Evolutionary conservation across 2,888 invertebrate genomes (phyloP).

Genomic region (Limnephilus lunatus): DNA sequence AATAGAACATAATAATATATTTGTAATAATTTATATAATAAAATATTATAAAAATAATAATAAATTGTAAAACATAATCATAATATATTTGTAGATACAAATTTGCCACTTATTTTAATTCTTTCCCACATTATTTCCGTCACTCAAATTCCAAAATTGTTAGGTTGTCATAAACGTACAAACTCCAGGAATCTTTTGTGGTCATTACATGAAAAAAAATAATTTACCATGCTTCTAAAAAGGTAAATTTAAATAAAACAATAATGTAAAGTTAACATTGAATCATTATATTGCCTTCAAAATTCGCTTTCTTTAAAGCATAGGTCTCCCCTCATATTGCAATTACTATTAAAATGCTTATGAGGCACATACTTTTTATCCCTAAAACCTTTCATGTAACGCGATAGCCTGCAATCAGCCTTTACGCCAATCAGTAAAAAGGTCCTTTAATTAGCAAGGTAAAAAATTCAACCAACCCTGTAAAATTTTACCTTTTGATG

Average conservation of each 20-base stretch:
- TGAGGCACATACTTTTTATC: conserved; percentile 2
- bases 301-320: not conserved
- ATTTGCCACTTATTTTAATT: not conserved
- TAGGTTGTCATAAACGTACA: not conserved
- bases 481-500: not conserved
- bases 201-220: not conserved
- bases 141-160: not conserved
- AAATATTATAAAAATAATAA: too few species aligned
- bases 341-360: not conserved
- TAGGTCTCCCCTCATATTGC: not conserved
- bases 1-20: too few species aligned
- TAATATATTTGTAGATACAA: not conserved
- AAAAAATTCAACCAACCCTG: not conserved
- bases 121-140: not conserved
- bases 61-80: too few species aligned
- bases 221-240: not conserved
- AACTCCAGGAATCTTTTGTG: not conserved
- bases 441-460: not conserved
- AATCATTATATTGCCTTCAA: not conserved
- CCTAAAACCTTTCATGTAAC: not conserved
- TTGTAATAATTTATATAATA: too few species aligned
- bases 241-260: not conserved
- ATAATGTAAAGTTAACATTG: not conserved
- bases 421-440: not conserved
- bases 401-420: not conserved